Evolutionary conservation across 2,113 vertebrate genomes (phyloP), one percentile per base, ranked within the genome.

Genomic region (Capreolus pygargus): DNA sequence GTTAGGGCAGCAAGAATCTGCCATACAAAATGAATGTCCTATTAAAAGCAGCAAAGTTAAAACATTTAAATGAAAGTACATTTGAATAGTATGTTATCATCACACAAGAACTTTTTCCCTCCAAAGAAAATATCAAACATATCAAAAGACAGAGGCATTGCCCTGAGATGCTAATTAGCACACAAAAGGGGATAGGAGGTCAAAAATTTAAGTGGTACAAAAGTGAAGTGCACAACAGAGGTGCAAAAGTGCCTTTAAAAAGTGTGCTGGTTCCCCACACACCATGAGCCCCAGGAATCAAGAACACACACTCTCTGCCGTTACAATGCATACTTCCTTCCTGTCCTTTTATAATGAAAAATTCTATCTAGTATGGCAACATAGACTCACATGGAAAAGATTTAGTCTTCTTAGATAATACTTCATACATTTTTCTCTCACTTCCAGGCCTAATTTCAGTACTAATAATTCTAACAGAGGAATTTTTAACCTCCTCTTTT

Each of bases 161-260:
- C 98, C 98, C 98, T 99, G 99, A 99, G 98, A 98, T 98, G 98
- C 97, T 98, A 98, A 98, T 98, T 98, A 98, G 98, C 98, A 98
- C 91, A 98, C 90, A 96, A 96, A 94, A 67, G 25, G 67, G 64
- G n/a, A 85, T 5, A 4, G 43, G 70, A 47, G 27, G 86, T 55
- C 81, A 98, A 98, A 97, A 98, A 98, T 96, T 98, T 98, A 96
- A 97, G 98, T 98, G 98, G 98, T 98, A 98, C 98, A 98, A 98
- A 98, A 98, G 98, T 95, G 97, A 98, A 98, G 96, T 97, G 97
- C 98, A 98, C 97, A 89, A 61, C 1, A 98, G 97, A 98, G 97
- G 98, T 98, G 98, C 97, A 97, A 98, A 98, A 98, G 98, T 98
- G 98, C 98, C 97, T 98, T 98, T 96, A 76, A 98, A 98, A 98